Evolutionary conservation across 2,888 invertebrate species (phyloP), one percentile per base, ranked within the genome.

Genomic region (Caenorhabditis sp.): DNA sequence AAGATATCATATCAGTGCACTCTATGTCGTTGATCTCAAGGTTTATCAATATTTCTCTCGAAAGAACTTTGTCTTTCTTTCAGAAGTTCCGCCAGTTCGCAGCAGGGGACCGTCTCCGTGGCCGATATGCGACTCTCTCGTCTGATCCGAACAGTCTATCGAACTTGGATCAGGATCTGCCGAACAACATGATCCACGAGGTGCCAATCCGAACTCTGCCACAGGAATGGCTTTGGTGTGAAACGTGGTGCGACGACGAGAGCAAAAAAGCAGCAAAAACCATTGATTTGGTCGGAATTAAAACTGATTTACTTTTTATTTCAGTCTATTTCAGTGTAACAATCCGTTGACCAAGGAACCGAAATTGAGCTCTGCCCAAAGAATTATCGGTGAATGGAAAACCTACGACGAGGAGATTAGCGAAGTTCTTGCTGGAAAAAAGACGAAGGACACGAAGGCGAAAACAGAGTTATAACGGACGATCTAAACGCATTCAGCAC

Each of bases 171-270:
- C 93, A 93, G 90, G 98, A 99, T 91, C 92, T 99, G 79, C 99
- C 99, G 0, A 99, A 99, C 91, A 99, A 99, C 90, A 99, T 99
- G 99, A 98, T 99, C 79, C 98, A 99, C 90, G 98, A 99, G 91
- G 96, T 96, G 62, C 75, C 95, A 2, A 97, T 99, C 81, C 98
- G 98, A 90, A 96, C 96, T 0, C 91, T 99, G 86, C 99, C 99
- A 0, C 98, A 99, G 89, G 98, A 99, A 89, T 99, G 99, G 99
- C 91, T 99, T 70, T 99, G 97, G 96, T 99, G 99, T 90, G 98
- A 99, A 91, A 99, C 99, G 0, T 99, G 99, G 99, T 99, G 99
- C 89, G 94, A 94, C 88, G 94, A 96, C 82, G 92, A 90, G 26
- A 94, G 95, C 0, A 96, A 98, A 89, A 91, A 92, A 82, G 92